Evolutionary conservation across 2,797 vertebrate species (phyloP), one percentile per base, ranked within the genome.

Genomic region (Phrynocephalus vlangalii): DNA sequence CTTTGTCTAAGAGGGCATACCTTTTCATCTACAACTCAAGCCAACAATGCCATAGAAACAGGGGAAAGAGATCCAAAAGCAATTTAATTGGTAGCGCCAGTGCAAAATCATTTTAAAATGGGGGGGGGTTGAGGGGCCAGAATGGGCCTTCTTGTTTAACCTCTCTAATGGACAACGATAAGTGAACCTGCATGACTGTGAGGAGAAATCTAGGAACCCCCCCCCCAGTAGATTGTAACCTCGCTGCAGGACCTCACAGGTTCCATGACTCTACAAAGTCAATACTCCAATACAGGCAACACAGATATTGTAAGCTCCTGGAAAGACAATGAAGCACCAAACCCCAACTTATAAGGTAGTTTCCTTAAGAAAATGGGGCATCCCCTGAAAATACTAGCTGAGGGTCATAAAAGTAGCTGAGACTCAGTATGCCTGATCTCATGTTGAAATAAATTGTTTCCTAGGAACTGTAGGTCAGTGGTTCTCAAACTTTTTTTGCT

Each of bases 1-100:
- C 91, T 92, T 95, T 95, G 90, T 94, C 48, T 92, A 88, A 56
- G 85, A 89, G 66, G 33, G 56, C 83, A 93, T 92, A 93, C 84
- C 80, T 92, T 87, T 85, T 92, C 79, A 89, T 92, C 93, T 66
- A 87, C 50, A 87, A 87, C 67, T 48, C 81, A 92, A 92, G 84
- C 86, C 83, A 94, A 87, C 80, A 91, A 75, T 63, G 85, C 38
- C 85, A 79, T 77, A 88, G 92, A 92, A 95, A 93, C 84, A 92
- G 88, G 92, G 78, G 67, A 63, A 78, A 81, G 56, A 48, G 89
- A 79, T 88, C 24, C 77, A 91, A 94, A 93, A 82, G 6, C 30
- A 90, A 91, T 78, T 86, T 87, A 70, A 44, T 87, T 48, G 50
- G 60, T 67, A 89, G 86, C 84, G 60, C 48, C 52, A 84, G 78